Evolutionary conservation across 2,113 vertebrate genomes (phyloP), one percentile per base, ranked within the genome.

Genomic region (Acrocephalus kingi): DNA sequence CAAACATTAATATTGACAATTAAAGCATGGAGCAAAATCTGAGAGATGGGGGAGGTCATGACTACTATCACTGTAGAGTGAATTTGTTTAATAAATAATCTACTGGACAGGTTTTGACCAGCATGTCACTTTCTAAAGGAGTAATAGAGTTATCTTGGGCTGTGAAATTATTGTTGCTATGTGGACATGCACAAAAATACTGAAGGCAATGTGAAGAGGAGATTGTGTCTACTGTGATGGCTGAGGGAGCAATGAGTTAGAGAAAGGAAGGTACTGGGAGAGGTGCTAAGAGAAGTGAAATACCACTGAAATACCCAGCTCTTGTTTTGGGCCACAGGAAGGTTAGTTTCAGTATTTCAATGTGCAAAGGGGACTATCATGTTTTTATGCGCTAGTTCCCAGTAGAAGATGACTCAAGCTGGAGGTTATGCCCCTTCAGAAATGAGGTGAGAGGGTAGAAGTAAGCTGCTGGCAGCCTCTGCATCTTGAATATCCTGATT

Each of bases 321-420:
- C 41, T 77, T 81, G 45, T 22, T 77, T 25, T 61, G 84, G 59
- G 28, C 51, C 37, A 16, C 24, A 5, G 59, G 55, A 69, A 61
- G 10, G 23, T 56, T 75, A 15, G 35, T 43, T 84, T 68, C 41
- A 7, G 13, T 41, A 21, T 48, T 31, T 66, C 21, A 37, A 3
- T 30, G 30, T 48, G 61, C 31, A 51, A 0, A 63, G 20, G 45
- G 48, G 41, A 33, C 20, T 12, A 2, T 12, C 15, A 0, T 25
- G 15, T 69, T 84, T 46, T 59, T 27, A 9, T 48, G 28, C 61
- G 31, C 31, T 35, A 6, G 41, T 66, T 55, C 10, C 10, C 37
- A 33, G 54, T 22, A 84, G 41, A 45, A 11, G 49, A 37, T 27
- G 9, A 15, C 14, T 67, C 45, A 74, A 1, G 2, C 35, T 91